A percentile compares a stretch with the other conserved stretches of the same genome.
phyloP scores from a whole-genome alignment of 2,797 vertebrate species.

The Fratercula arctica region DNA sequence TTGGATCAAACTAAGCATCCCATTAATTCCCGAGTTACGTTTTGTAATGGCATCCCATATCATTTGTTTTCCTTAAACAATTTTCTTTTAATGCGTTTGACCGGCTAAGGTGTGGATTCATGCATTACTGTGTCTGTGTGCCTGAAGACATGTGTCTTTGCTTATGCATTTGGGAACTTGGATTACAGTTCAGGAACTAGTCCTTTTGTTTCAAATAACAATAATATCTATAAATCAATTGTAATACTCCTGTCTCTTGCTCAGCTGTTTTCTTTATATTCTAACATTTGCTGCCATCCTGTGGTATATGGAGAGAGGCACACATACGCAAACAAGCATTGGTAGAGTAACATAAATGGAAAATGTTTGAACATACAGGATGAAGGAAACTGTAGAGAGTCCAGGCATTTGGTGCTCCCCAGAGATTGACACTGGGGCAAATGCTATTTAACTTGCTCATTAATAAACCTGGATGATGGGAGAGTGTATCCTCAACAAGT shows the following conservation, averaged over 20 bases:
- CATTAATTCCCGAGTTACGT: neutral
- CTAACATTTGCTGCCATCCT: constrained; percentile 70
- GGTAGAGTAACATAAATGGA: neutral
- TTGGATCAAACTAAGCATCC: neutral
- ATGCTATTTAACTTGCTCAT: neutral
- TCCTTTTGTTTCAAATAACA: neutral
- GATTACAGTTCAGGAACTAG: neutral
- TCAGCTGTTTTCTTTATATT: neutral
- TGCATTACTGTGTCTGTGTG: neutral
- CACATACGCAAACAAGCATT: neutral
- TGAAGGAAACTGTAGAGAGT: neutral
- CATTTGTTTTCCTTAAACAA: neutral
- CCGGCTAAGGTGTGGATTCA: neutral
- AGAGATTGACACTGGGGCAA: neutral
- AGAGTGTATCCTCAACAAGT: neutral
- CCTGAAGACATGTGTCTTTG: neutral
- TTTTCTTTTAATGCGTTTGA: neutral
- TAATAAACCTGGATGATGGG: neutral
- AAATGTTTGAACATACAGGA: neutral
- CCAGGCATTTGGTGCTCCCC: neutral
- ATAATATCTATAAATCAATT: neutral
- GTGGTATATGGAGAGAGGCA: constrained; percentile 27
- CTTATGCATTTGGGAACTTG: neutral
- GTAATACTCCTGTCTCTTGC: neutral
- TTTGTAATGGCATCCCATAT: neutral